Evolutionary conservation across 2,797 vertebrate species (phyloP).

Genomic region (Malurus splendens): DNA sequence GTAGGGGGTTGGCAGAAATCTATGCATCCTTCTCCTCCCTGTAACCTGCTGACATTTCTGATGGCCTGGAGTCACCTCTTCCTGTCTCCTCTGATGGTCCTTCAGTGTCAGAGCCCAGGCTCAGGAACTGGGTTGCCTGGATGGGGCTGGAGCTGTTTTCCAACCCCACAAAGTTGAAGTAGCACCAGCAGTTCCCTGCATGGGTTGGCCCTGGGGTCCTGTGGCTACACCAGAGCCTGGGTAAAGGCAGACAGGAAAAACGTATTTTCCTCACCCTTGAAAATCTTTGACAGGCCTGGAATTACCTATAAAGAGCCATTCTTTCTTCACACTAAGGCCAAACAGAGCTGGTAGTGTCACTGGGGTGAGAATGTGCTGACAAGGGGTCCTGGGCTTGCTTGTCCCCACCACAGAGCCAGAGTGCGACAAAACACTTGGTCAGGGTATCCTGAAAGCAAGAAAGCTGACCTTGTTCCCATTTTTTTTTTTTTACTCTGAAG

Average conservation of each 20-base stretch:
- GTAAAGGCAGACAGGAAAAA: background rate
- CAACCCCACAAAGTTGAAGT: background rate
- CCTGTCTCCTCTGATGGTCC: background rate
- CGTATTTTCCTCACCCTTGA: background rate
- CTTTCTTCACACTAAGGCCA: background rate
- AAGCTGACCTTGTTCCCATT: accelerated
- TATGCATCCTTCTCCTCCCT: background rate
- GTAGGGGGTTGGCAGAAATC: background rate
- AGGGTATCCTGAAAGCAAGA: background rate
- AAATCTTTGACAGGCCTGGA: background rate
- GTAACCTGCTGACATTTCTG: background rate
- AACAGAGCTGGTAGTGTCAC: background rate
- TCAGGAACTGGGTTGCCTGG: background rate
- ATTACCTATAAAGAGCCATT: background rate
- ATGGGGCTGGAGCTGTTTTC: background rate
- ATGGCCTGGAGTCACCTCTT: background rate
- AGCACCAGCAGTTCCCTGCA: background rate
- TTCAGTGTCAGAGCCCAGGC: background rate
- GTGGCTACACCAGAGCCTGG: background rate
- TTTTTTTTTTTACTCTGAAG: background rate
- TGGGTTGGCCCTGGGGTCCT: background rate
- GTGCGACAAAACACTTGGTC: background rate
- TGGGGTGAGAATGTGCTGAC: background rate
- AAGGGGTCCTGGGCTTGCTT: background rate
- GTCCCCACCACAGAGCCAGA: accelerated